Evolutionary conservation across 2,888 invertebrate genomes (phyloP).

Genomic region (Pheosia gnoma): DNA sequence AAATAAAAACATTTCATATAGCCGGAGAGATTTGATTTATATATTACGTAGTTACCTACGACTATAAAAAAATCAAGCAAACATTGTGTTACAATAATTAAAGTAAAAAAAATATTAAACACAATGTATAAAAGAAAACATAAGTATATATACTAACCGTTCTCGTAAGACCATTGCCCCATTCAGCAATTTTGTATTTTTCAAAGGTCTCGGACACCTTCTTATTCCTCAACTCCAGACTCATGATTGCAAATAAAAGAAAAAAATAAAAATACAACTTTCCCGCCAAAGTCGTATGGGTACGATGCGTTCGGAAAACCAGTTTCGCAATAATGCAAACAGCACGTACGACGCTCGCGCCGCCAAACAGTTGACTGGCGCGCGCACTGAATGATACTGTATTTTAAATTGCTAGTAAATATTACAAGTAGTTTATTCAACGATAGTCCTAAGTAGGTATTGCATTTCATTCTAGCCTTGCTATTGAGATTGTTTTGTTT

Average conservation of each 20-base stretch:
- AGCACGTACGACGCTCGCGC: conserved; percentile 64
- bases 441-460: conserved; percentile 22
- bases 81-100: not conserved
- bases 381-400: conserved; percentile 47
- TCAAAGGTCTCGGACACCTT: conserved; percentile 76
- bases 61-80: too few relatives aligned
- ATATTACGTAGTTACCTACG: too few relatives aligned
- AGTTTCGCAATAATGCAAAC: conserved; percentile 34
- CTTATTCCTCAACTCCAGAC: conserved; percentile 72
- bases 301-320: conserved; percentile 45
- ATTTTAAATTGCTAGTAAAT: conserved; percentile 54
- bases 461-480: conserved; percentile 43
- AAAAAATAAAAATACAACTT: conserved; percentile 48
- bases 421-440: conserved; percentile 45
- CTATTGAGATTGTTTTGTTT: conserved; percentile 36
- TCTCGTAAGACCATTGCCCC: conserved; percentile 62
- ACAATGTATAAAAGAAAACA: conserved; percentile 15
- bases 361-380: conserved; percentile 59
- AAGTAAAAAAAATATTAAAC: not conserved
- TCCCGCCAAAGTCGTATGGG: conserved; percentile 56
- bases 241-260: conserved; percentile 59
- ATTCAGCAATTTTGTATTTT: conserved; percentile 73
- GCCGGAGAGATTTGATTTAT: too few relatives aligned
- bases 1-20: too few relatives aligned
- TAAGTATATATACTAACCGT: conserved; percentile 56